A percentile compares a stretch with the other conserved stretches of the same genome.
Conservation (phyloP, 2,113 vertebrate genomes). For the Campylomormyrus tamandua region DNA sequence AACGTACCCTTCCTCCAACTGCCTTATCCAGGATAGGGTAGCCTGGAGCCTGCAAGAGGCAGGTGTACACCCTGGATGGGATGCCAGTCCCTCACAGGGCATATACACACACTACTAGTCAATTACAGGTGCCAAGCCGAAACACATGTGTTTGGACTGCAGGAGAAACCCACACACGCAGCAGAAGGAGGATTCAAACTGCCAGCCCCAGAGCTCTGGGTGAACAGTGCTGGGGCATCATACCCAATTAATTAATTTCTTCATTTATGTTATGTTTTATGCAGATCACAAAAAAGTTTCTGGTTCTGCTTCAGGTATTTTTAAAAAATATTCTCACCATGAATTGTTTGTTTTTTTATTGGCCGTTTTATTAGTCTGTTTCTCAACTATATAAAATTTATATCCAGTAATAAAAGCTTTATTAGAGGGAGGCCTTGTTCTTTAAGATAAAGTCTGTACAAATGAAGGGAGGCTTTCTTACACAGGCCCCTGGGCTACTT, state of each 20-base stretch:
- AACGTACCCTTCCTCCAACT: not conserved
- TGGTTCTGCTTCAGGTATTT: constrained; percentile 16
- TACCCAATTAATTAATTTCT: not conserved
- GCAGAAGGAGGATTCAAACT: not conserved
- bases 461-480: constrained; percentile 54
- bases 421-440: constrained; percentile 70
- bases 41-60: not conserved
- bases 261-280: constrained; percentile 17
- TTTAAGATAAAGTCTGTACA: constrained; percentile 79
- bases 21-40: not conserved
- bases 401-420: constrained; percentile 60
- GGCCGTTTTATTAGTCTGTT: not conserved
- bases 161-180: not conserved
- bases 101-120: not conserved
- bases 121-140: not conserved
- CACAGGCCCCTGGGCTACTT: constrained; percentile 59
- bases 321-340: not conserved
- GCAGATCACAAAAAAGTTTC: constrained; percentile 46
- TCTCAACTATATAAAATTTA: constrained; percentile 12
- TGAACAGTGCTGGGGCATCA: not conserved
- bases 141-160: not conserved
- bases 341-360: not conserved
- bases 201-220: not conserved
- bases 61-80: not conserved
- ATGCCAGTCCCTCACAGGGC: not conserved